phyloP scores from a whole-genome alignment of 2,797 vertebrate genomes.

The Cuniculus paca region DNA sequence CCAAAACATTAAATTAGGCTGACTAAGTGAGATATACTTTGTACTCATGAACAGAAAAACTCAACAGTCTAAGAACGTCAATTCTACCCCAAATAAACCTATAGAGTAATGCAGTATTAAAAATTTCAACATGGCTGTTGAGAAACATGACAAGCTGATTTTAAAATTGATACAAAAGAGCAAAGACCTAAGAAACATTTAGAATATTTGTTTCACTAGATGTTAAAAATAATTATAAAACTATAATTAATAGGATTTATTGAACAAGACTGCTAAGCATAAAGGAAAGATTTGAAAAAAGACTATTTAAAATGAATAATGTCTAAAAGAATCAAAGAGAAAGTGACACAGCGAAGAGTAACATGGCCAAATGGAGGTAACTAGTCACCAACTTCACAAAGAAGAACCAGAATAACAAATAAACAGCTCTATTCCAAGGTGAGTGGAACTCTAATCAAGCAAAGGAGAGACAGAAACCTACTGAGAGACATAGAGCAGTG shows the following conservation, averaged over 20 bases:
- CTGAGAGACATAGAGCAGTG: background rate
- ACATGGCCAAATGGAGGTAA: background rate
- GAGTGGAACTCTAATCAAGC: background rate
- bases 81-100: background rate
- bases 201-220: background rate
- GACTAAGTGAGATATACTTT: background rate
- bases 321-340: background rate
- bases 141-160: background rate
- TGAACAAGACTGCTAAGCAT: background rate
- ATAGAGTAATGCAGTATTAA: background rate
- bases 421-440: background rate
- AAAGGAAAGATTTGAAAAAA: background rate
- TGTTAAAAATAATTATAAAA: constrained; percentile 5
- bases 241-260: background rate
- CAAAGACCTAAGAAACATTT: background rate
- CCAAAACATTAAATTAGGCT: background rate
- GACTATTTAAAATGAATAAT: constrained; percentile 11
- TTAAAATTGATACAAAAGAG: background rate
- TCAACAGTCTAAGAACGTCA: background rate
- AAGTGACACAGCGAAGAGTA: background rate
- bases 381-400: background rate
- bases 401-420: background rate
- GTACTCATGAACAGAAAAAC: background rate
- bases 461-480: background rate
- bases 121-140: background rate